Conservation (phyloP, 53 echinoderm and acorn worm species). For the Holothuria leucospilota region DNA sequence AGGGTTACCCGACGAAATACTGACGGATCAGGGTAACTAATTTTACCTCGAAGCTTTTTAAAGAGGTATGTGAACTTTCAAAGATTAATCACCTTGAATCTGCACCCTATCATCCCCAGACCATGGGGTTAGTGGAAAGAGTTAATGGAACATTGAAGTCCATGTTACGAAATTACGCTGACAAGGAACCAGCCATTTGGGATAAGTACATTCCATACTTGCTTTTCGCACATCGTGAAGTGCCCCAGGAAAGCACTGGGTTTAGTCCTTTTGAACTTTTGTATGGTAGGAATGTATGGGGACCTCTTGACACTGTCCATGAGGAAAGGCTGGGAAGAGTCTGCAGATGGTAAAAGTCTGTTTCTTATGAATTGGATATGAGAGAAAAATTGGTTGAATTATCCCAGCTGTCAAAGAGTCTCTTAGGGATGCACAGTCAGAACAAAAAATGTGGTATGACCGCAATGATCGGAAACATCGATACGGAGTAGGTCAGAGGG, state of each 20-base stretch:
- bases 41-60: slow-evolving; percentile 13
- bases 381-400: not conserved
- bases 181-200: not conserved
- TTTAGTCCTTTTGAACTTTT: slow-evolving; percentile 38
- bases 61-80: not conserved
- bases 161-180: slow-evolving; percentile 13
- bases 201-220: slow-evolving; percentile 42
- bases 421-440: not conserved
- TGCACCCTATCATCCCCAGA: slow-evolving; percentile 36
- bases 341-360: not conserved
- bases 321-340: not conserved
- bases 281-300: slow-evolving; percentile 2
- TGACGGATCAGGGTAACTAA: slow-evolving; percentile 33
- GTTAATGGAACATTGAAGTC: slow-evolving; percentile 21
- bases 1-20: not conserved
- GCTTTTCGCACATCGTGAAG: slow-evolving; percentile 24
- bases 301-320: not conserved
- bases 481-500: slow-evolving; percentile 13
- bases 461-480: not conserved
- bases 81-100: not conserved
- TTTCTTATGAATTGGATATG: slow-evolving; percentile 1
- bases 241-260: slow-evolving; percentile 28
- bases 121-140: slow-evolving; percentile 18
- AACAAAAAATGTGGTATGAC: slow-evolving; percentile 5
- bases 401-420: not conserved